Evolutionary conservation across 1,140 invertebrate species (phyloP).

Genomic region (Cotesia vestalis): DNA sequence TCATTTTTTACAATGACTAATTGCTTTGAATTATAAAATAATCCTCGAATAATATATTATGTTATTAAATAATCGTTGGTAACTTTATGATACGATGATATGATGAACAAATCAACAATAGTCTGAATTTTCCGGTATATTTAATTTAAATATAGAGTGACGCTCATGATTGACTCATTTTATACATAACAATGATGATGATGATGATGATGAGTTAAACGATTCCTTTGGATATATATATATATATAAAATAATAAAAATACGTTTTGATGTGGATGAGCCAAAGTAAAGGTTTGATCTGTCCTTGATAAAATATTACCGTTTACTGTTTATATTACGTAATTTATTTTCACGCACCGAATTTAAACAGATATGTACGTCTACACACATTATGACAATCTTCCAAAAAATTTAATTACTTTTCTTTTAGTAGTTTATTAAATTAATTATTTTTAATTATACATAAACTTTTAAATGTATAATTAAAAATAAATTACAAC

Average conservation of each 20-base stretch:
- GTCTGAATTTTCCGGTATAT: not conserved
- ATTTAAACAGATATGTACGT: not conserved
- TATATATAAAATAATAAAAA: too few relatives aligned
- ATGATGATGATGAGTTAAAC: too few relatives aligned
- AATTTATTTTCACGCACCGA: slow-evolving; percentile 4
- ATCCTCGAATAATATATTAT: too few relatives aligned
- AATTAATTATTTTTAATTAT: not conserved
- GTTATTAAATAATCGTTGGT: too few relatives aligned
- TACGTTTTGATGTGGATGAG: too few relatives aligned
- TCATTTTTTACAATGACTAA: too few relatives aligned
- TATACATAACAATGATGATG: too few relatives aligned
- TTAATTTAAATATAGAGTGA: slow-evolving; percentile 6
- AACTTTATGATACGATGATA: too few relatives aligned
- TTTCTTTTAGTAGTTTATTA: not conserved
- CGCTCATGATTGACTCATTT: too few relatives aligned
- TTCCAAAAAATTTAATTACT: not conserved
- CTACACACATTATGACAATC: too few relatives aligned
- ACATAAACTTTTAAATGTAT: not conserved
- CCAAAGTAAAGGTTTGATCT: not conserved
- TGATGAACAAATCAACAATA: not conserved
- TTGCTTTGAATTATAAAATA: too few relatives aligned
- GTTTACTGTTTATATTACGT: not conserved
- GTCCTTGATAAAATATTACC: not conserved
- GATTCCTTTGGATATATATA: too few relatives aligned
- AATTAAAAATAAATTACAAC: not conserved